phyloP scores from a whole-genome alignment of 2,113 vertebrate genomes.

The Crotophaga sulcirostris region DNA sequence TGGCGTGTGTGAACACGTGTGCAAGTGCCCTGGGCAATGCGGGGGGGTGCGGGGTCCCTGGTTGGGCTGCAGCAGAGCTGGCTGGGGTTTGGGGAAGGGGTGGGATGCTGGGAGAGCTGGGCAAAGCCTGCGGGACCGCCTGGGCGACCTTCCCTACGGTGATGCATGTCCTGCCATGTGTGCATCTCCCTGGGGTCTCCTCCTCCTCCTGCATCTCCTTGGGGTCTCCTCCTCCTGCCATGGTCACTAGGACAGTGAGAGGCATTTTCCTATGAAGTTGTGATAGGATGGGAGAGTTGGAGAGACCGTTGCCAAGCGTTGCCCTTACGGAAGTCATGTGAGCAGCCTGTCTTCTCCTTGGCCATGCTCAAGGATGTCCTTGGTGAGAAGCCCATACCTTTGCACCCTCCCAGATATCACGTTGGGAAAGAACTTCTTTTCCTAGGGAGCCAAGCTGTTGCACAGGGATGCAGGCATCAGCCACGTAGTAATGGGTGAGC shows the following conservation, averaged over 20 bases:
- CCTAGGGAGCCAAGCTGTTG: not conserved
- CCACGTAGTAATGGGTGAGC: accelerated
- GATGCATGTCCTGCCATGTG: not conserved
- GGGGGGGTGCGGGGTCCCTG: accelerated
- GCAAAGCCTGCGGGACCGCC: not conserved
- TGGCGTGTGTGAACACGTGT: not conserved
- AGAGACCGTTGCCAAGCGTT: accelerated
- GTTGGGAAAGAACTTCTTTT: not conserved
- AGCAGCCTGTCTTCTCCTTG: not conserved
- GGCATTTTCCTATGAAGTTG: not conserved
- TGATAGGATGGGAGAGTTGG: not conserved
- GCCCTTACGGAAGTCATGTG: not conserved
- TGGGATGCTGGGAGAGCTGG: not conserved
- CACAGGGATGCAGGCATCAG: accelerated
- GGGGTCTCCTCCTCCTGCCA: accelerated
- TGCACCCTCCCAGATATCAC: not conserved
- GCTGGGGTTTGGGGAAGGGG: not conserved
- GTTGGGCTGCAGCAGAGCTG: not conserved
- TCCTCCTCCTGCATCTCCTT: not conserved
- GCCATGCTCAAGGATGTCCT: accelerated
- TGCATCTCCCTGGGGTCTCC: accelerated
- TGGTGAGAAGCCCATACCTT: not conserved
- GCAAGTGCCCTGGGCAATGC: not conserved
- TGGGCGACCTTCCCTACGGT: not conserved
- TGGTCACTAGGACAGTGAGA: accelerated